Percentiles rank a stretch among this genome's conserved stretches.
Conservation (phyloP, 2,113 vertebrate genomes). For the Sinocyclocheilus anophthalmus region DNA sequence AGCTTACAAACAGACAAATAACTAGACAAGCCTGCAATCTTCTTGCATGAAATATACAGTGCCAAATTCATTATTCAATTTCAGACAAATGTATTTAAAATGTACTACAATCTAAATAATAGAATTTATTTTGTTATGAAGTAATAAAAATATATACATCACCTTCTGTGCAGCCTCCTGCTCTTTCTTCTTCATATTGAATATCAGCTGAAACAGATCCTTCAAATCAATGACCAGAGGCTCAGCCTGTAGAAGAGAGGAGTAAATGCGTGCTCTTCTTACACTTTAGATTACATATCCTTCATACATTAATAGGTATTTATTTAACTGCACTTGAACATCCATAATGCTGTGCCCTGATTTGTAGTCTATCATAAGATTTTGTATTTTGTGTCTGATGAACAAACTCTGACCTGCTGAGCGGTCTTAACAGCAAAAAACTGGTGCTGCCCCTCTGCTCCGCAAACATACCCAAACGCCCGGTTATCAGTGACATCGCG, state of each 20-base stretch:
- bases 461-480: slow-evolving; percentile 95
- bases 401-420: slow-evolving; percentile 81
- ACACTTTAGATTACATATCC: background rate
- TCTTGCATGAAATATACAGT: background rate
- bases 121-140: background rate
- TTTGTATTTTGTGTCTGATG: background rate
- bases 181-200: slow-evolving; percentile 91
- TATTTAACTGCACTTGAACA: background rate
- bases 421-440: slow-evolving; percentile 97
- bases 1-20: background rate
- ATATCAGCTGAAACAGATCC: slow-evolving; percentile 95
- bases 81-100: background rate
- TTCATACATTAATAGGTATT: background rate
- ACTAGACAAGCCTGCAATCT: background rate
- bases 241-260: slow-evolving; percentile 79
- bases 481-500: slow-evolving; percentile 94
- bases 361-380: background rate
- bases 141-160: background rate
- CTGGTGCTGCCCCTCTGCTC: slow-evolving; percentile 94
- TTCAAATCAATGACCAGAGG: slow-evolving; percentile 93
- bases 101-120: background rate
- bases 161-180: slow-evolving; percentile 78
- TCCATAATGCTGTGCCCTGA: background rate
- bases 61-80: background rate
- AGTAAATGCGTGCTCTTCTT: background rate